phyloP scores from a whole-genome alignment of 2,797 vertebrate genomes.

The Propithecus perrieri region DNA sequence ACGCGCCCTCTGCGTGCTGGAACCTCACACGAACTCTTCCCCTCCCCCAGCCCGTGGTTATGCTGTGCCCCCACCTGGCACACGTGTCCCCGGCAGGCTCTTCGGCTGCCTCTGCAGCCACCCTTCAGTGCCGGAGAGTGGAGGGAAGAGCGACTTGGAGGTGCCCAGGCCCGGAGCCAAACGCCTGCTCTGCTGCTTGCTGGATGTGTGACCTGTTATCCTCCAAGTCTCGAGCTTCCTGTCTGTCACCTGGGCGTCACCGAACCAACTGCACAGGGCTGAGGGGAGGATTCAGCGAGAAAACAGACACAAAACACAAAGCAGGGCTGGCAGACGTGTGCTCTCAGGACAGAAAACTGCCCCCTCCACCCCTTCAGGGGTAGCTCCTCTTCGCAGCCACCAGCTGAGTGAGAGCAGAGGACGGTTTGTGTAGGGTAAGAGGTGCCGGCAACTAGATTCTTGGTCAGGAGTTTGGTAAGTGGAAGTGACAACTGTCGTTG shows the following conservation, averaged over 20 bases:
- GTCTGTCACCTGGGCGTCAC: background rate
- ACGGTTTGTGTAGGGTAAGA: background rate
- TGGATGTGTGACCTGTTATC: background rate
- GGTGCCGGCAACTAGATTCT: background rate
- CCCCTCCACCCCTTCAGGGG: background rate
- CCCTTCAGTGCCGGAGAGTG: background rate
- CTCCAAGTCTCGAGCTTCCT: background rate
- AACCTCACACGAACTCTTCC: accelerated
- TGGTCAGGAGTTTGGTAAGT: background rate
- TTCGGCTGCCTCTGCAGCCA: background rate
- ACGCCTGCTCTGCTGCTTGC: background rate
- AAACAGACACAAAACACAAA: background rate
- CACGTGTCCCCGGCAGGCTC: too few species aligned
- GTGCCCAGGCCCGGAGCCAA: background rate
- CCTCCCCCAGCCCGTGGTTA: background rate
- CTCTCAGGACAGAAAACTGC: background rate
- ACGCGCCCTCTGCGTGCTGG: accelerated
- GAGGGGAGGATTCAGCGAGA: background rate
- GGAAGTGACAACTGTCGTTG: background rate
- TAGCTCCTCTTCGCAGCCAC: background rate
- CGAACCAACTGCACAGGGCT: background rate
- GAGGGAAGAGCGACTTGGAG: background rate
- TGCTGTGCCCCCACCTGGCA: background rate
- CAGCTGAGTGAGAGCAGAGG: background rate
- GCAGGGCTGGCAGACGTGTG: background rate